Base-by-base conservation (phyloP, 1,140 invertebrate species). In the Caerostris darwini region DNA sequence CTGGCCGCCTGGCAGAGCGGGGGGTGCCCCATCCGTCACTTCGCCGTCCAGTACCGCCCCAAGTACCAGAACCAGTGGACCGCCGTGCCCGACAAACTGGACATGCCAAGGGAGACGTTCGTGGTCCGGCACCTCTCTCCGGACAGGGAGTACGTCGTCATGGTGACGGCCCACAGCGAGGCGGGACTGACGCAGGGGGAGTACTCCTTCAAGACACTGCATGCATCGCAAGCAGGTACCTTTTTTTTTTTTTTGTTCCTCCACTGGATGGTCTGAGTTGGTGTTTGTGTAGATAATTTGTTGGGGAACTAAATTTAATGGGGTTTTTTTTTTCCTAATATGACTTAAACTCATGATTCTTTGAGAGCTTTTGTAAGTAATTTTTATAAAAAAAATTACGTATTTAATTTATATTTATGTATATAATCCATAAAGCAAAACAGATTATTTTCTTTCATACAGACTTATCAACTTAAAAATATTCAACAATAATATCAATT, bases 41-140 rank as follows among this genome's bases (percentile, higher is more conserved):
- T 97, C 95, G 96, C 96, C 54, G 95, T 97, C 8, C 96, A 96
- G 83, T 96, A 97, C 87, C 99, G 99, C 8, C 98, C 96, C 17
- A 96, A 96, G 82, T 96, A 95, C 95, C 96, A 94, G 96, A 77
- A 83, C 58, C 91, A 90, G 50, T 94, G 87, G 85, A 89, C 56
- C n/a, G 85, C 53, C 53, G 19, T 85, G 6, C 54, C 87, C 3
- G 93, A 94, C 50, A 82, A 71, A n/a, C 17, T 85, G 50, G 93
- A 90, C 50, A 67, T 69, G 58, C 61, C 87, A 0, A 94, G 77
- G 34, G 77, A 88, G 12, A 58, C 59, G 14, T 94, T 69, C 19
- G 77, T 69, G 12, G 34, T 95, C 2, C 34, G 94, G 8, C 64
- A 90, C 57, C 87, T 95, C 14, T 12, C 56, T 2, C 94, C 94